phyloP scores from a whole-genome alignment of 2,888 invertebrate genomes.

The Steromphala cineraria region DNA sequence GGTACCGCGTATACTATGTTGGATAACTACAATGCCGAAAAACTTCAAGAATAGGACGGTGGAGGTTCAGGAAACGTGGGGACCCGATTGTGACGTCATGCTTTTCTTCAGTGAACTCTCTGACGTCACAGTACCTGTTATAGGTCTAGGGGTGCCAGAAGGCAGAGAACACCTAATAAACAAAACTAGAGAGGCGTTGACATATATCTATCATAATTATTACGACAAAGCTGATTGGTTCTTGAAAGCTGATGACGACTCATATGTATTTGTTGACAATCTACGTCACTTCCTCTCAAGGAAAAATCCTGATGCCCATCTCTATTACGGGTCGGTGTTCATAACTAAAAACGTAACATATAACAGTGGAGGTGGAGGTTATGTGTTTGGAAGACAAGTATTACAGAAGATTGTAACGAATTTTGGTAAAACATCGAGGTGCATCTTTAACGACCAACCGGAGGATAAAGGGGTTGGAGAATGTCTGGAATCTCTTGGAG shows the following conservation, averaged over 20 bases:
- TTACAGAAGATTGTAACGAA: constrained; percentile 84
- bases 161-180: constrained; percentile 97
- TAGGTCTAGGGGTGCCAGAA: constrained; percentile 87
- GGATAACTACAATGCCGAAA: constrained; percentile 95
- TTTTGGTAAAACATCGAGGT: constrained; percentile 74
- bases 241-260: constrained; percentile 98
- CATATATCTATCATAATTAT: constrained; percentile 88
- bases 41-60: constrained; percentile 91
- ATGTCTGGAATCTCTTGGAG: neutral
- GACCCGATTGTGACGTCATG: constrained; percentile 82
- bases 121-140: constrained; percentile 85
- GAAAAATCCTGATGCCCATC: constrained; percentile 83
- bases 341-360: constrained; percentile 74
- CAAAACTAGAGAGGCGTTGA: constrained; percentile 95
- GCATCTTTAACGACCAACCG: neutral
- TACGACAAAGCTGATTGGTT: constrained; percentile 95
- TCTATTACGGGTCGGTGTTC: constrained; percentile 82
- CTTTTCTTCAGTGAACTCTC: constrained; percentile 76
- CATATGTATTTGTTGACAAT: constrained; percentile 97
- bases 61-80: constrained; percentile 97
- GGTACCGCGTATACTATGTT: constrained; percentile 83
- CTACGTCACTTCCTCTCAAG: constrained; percentile 91
- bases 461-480: neutral
- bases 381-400: constrained; percentile 91
- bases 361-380: constrained; percentile 78